Conservation (phyloP, 2,797 vertebrate species). For the Cygnus olor region DNA sequence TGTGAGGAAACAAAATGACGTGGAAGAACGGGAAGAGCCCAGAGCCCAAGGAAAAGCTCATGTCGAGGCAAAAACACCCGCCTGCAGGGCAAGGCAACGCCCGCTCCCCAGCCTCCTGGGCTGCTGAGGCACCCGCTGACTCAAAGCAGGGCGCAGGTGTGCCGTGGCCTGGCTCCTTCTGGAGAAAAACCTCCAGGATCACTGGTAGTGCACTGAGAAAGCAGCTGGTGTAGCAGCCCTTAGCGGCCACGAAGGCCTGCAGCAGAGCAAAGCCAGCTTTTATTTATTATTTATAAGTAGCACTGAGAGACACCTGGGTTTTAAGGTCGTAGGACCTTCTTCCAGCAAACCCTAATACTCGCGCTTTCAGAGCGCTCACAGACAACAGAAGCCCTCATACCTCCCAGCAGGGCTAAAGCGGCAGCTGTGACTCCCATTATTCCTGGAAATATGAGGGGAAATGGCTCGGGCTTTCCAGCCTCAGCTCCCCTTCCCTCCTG, state of each 20-base stretch:
- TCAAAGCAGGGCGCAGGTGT: conserved; percentile 4
- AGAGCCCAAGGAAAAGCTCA: neutral
- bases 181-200: neutral
- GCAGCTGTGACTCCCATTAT: conserved; percentile 22
- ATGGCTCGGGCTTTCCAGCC: neutral
- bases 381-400: neutral
- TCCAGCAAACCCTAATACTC: neutral
- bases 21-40: neutral
- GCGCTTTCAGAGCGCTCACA: neutral
- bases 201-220: neutral
- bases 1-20: neutral
- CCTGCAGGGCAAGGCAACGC: neutral
- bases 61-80: neutral
- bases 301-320: neutral
- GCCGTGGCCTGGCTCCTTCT: conserved; percentile 22
- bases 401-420: neutral
- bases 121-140: neutral
- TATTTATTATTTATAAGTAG: neutral
- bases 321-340: neutral
- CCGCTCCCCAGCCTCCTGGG: neutral
- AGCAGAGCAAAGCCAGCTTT: neutral
- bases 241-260: neutral
- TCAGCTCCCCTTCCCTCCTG: conserved; percentile 24
- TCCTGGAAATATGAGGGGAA: conserved; percentile 33
- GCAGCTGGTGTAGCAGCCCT: neutral